A percentile compares a stretch with the other conserved stretches of the same genome.
Conservation (phyloP, 2,888 invertebrate species). For the Sarcophaga subvicina region DNA sequence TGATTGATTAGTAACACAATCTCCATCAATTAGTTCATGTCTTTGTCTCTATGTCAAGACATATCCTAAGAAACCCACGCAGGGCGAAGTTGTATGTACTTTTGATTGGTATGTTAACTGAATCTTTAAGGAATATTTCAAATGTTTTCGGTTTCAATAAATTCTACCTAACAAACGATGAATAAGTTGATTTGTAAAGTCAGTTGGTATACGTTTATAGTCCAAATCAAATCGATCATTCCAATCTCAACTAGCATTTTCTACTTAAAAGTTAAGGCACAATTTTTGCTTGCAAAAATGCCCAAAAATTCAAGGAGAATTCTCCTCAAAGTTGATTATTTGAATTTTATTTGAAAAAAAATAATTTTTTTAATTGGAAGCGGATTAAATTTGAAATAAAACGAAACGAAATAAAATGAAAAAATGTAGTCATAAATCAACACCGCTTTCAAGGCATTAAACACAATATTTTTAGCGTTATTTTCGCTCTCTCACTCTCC, state of each 20-base stretch:
- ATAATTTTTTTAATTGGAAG: constrained; percentile 46
- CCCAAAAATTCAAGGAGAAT: neutral
- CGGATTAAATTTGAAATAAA: constrained; percentile 40
- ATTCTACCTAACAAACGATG: too few relatives aligned
- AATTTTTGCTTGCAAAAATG: constrained; percentile 17
- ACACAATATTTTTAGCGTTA: constrained; percentile 24
- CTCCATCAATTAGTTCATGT: too few relatives aligned
- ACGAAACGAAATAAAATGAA: neutral
- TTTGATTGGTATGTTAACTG: too few relatives aligned
- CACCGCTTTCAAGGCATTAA: constrained; percentile 51
- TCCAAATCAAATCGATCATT: neutral
- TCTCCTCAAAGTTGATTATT: neutral
- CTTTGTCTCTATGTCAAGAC: too few relatives aligned
- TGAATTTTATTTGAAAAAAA: neutral
- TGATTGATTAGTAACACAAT: too few relatives aligned
- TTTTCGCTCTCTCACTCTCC: neutral
- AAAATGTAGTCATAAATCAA: constrained; percentile 60
- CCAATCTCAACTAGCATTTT: constrained; percentile 16
- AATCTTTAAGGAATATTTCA: too few relatives aligned
- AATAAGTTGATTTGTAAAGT: too few relatives aligned
- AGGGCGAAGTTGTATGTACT: too few relatives aligned
- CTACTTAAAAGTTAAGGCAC: constrained; percentile 14
- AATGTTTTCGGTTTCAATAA: too few relatives aligned
- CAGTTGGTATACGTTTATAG: too few relatives aligned
- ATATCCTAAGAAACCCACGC: too few relatives aligned